Evolutionary conservation across 2,113 vertebrate species (phyloP).

Genomic region (Poeciliopsis prolifica): DNA sequence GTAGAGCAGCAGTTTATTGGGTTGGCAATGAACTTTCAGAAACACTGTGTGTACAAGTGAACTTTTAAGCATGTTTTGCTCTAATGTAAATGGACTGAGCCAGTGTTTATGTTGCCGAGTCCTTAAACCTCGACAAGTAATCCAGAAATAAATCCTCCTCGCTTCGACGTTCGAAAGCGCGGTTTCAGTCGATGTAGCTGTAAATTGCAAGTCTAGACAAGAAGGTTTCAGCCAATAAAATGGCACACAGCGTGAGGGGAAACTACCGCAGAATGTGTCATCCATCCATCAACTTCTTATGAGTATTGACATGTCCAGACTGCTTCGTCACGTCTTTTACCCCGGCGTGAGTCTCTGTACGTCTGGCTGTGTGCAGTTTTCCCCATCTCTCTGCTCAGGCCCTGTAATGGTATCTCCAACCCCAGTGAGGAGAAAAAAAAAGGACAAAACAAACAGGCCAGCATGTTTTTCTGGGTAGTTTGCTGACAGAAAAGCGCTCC

Average conservation of each 20-base stretch:
- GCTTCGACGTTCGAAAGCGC: not conserved
- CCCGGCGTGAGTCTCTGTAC: conserved; percentile 1
- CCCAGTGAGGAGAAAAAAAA: conserved; percentile 18
- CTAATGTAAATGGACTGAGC: not conserved
- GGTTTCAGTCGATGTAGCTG: not conserved
- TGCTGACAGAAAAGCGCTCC: not conserved
- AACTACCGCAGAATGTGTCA: conserved; percentile 4
- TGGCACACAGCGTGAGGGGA: not conserved
- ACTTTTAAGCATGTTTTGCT: not conserved
- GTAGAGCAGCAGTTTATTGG: not conserved
- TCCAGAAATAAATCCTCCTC: not conserved
- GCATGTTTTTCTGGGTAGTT: conserved; percentile 1
- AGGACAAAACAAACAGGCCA: not conserved
- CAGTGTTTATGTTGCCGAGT: conserved; percentile 9
- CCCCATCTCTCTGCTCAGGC: conserved; percentile 36
- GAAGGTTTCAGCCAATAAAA: conserved; percentile 2
- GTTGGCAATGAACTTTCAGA: not conserved
- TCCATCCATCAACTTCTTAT: conserved; percentile 20
- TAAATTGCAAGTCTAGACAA: conserved; percentile 35
- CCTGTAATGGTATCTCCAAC: conserved; percentile 55
- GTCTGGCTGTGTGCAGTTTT: conserved; percentile 5
- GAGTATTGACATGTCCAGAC: conserved; percentile 44
- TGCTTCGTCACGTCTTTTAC: conserved; percentile 13
- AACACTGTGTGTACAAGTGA: not conserved
- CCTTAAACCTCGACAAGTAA: not conserved